Evolutionary conservation across 2,797 vertebrate genomes (phyloP).

Genomic region (Fratercula arctica): DNA sequence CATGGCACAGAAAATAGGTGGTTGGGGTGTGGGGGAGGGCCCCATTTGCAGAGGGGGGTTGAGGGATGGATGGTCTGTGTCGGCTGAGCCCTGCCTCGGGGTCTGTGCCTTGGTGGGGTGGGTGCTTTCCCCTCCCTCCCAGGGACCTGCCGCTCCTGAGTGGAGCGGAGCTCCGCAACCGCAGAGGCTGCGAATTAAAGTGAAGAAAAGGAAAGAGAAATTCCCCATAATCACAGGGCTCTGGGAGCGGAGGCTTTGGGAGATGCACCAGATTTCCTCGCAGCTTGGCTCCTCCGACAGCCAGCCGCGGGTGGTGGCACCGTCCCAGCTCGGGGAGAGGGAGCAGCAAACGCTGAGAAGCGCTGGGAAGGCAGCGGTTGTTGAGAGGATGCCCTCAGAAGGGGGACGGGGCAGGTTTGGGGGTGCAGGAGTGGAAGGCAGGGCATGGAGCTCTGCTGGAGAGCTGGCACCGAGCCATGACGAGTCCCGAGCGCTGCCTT

Average conservation of each 20-base stretch:
- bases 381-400: not conserved
- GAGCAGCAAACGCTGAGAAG: not conserved
- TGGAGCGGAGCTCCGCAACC: not conserved
- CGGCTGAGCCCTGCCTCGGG: not conserved
- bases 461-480: accelerated
- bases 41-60: accelerated
- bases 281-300: not conserved
- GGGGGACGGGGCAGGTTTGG: not conserved
- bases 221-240: not conserved
- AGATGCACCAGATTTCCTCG: not conserved
- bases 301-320: not conserved
- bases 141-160: not conserved
- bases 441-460: accelerated
- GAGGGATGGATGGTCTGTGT: not conserved
- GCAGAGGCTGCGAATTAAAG: not conserved
- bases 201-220: not conserved
- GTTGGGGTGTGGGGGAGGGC: not conserved
- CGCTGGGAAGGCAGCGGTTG: not conserved
- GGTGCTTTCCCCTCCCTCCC: not conserved
- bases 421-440: not conserved
- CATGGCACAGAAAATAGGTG: accelerated
- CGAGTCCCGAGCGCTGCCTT: accelerated
- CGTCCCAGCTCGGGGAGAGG: not conserved
- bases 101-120: not conserved
- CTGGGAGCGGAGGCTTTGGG: not conserved